Evolutionary conservation across 2,113 vertebrate genomes (phyloP).

Genomic region (Cyprinodon brontotheroides): DNA sequence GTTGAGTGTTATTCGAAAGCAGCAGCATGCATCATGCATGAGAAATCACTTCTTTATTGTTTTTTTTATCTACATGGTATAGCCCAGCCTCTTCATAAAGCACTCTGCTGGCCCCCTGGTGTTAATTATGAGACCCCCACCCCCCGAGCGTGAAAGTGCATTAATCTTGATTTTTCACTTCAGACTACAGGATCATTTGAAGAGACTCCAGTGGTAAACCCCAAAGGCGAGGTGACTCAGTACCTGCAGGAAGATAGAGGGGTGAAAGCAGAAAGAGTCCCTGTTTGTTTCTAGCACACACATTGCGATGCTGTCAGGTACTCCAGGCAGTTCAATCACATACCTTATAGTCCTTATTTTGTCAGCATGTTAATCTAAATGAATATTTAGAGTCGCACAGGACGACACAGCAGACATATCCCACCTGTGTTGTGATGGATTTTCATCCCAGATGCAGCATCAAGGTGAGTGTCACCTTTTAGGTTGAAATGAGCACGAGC

Average conservation of each 20-base stretch:
- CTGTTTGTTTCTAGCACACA: constrained; percentile 39
- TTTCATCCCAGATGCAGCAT: constrained; percentile 50
- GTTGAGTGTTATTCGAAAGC: constrained; percentile 41
- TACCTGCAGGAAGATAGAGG: constrained; percentile 40
- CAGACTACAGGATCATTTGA: constrained; percentile 78
- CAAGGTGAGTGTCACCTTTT: constrained; percentile 65
- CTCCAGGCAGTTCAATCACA: constrained; percentile 52
- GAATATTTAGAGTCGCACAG: constrained; percentile 51
- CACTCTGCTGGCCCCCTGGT: constrained; percentile 67
- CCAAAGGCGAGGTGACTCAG: constrained; percentile 70
- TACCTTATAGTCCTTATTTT: constrained; percentile 26
- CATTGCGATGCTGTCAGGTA: constrained; percentile 39
- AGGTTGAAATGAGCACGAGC: constrained; percentile 18
- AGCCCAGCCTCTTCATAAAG: constrained; percentile 44
- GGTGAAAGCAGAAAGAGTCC: constrained; percentile 23
- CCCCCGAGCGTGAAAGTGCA: constrained; percentile 73
- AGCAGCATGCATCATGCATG: constrained; percentile 36
- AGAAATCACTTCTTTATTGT: constrained; percentile 49
- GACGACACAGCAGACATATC: constrained; percentile 44
- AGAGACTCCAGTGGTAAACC: constrained; percentile 76
- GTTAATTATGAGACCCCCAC: constrained; percentile 77
- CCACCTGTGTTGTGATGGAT: constrained; percentile 60
- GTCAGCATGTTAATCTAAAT: constrained; percentile 53
- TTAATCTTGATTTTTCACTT: constrained; percentile 81
- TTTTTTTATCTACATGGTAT: constrained; percentile 44